Evolutionary conservation across 2,888 invertebrate genomes (phyloP), one percentile per base, ranked within the genome.

Genomic region (Danaus chrysippus): DNA sequence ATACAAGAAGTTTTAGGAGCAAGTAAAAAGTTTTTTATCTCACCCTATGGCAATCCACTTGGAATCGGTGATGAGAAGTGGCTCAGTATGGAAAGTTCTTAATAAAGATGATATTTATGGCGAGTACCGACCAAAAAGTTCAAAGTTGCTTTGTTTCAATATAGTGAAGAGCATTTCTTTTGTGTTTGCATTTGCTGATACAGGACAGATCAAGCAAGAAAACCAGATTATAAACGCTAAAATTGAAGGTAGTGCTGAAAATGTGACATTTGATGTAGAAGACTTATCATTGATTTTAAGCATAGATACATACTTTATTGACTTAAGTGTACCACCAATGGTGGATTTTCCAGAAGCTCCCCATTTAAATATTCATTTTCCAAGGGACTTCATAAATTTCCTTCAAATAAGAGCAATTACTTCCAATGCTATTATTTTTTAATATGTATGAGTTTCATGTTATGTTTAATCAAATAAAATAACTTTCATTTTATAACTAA

Each of bases 341-440:
- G 72, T 76, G 23, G 79, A 86, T 67, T 83, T 83, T 70, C 93
- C 93, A 10, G 92, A 92, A 61, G 91, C 93, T 63, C 94, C 95
- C 15, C 91, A 93, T 64, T 87, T 95, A 62, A 92, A 94, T 71
- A 91, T 94, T 63, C 91, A 92, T 77, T 86, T 95, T 60, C 95
- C 95, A 1, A 91, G 92, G 69, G 94, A 95, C 78, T 95, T 95
- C 78, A 95, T 95, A 79, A 94, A 95, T 75, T 94, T 71, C 81
- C 91, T 60, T 80, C 81, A 42, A 87, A 79, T 68, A 72, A 73
- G 61, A 72, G 69, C 63, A 70, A 54, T 52, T 23, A n/a, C 15
- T 46, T n/a, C 11, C 54, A 56, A 52, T 53, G 55, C 55, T 61
- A 68, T 54, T 56, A 68, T 56, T 63, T 68, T 56, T 42, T 71